Evolutionary conservation across 1,140 invertebrate species (phyloP), one percentile per base, ranked within the genome.

Genomic region (Zaprionus ornatus): DNA sequence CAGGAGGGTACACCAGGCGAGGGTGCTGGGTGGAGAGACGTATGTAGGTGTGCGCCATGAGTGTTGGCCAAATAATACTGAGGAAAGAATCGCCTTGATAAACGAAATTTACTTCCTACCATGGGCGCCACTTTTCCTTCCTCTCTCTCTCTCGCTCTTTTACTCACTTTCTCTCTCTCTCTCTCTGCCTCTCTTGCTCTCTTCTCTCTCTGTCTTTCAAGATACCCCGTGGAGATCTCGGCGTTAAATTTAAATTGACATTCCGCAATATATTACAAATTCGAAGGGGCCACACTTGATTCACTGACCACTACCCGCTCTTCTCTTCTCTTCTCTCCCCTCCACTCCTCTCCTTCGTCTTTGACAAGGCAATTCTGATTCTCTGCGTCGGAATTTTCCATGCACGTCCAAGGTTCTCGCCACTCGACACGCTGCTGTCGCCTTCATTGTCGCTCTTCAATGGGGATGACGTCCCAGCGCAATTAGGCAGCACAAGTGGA

Each of bases 381-480:
- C 70, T 88, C 74, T 25, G 60, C 69, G 67, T 87, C 77, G 84
- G 80, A 87, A 83, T 84, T 87, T 87, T 83, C 84, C 80, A 88
- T 45, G 40, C n/a, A 9, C n/a, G 40, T 17, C n/a, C 40, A 45
- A 45, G 40, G 40, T 45, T 45, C 40, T 45, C 15, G 37, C 5
- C 40, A 42, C 52, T 64, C 55, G 7, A 57, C 2, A 10, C 73
- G 59, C 40, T 59, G 23, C 12, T 42, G 71, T 19, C 54, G 45
- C 17, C 45, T 48, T 48, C 45, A 48, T 48, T 48, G 45, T 48
- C 17, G 45, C 17, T 50, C 45, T 45, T 17, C 40, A 45, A 45
- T 45, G 40, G 40, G 40, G n/a, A 45, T 17, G 40, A 45, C 40
- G 40, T 45, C 40, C 40, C 40, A 45, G 40, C 40, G 40, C 40